Conservation (phyloP, 2,113 vertebrate species). For the Chionomys nivalis region DNA sequence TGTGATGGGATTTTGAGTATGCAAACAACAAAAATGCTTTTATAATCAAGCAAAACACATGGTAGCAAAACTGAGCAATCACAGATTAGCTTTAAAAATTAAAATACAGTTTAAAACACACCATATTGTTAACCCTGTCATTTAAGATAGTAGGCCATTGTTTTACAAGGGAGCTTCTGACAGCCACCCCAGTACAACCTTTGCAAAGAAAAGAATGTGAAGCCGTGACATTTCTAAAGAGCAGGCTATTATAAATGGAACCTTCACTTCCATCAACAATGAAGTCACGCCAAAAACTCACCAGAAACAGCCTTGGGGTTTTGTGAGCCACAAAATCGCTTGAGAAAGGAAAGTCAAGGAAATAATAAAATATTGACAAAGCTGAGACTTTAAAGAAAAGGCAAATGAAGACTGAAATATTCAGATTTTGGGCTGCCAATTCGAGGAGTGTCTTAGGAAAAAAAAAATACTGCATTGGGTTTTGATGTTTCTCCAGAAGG, state of each 20-base stretch:
- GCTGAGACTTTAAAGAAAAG: background rate
- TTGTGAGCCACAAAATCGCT: background rate
- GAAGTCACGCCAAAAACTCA: background rate
- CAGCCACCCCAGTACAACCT: background rate
- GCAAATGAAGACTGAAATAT: background rate
- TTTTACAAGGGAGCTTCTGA: background rate
- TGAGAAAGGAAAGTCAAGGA: background rate
- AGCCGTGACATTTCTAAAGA: slow-evolving; percentile 10
- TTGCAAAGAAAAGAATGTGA: background rate
- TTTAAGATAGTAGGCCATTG: background rate
- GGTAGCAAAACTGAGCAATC: background rate
- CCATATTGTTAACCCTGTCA: background rate
- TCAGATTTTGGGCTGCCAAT: background rate
- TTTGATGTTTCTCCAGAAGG: background rate
- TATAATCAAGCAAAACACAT: background rate
- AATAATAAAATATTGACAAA: background rate
- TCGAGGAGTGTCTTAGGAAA: background rate
- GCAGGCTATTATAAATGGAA: background rate
- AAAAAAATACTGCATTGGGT: background rate
- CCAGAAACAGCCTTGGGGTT: background rate
- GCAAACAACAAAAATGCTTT: background rate
- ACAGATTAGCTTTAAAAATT: background rate
- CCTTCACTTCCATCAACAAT: background rate
- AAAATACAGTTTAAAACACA: background rate
- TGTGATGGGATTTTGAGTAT: background rate